Conservation (phyloP, 2,113 vertebrate genomes). For the Hypanus sabinus region DNA sequence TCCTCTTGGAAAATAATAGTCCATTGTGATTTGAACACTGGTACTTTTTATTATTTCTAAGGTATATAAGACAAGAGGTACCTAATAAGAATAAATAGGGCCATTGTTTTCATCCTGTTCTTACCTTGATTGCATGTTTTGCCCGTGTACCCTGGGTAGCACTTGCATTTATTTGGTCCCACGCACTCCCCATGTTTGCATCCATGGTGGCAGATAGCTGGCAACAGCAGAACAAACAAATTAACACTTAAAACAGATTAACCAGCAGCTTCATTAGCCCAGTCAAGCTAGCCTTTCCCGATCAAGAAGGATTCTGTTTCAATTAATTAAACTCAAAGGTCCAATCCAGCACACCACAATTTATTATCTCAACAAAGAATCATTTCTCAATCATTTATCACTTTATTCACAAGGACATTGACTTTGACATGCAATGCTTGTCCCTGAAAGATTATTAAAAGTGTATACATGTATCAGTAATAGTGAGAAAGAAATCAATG, state of each 20-base stretch:
- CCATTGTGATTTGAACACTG: not conserved
- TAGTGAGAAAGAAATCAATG: too few relatives aligned
- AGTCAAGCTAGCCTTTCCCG: not conserved
- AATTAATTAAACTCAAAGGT: not conserved
- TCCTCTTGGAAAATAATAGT: not conserved
- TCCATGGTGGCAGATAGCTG: slow-evolving; percentile 85
- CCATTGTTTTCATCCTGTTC: slow-evolving; percentile 37
- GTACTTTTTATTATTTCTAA: not conserved
- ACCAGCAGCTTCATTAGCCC: not conserved
- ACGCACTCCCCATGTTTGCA: slow-evolving; percentile 92
- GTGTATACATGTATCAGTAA: too few relatives aligned
- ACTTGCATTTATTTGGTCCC: slow-evolving; percentile 94
- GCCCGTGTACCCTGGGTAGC: slow-evolving; percentile 81
- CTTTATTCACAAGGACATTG: not conserved
- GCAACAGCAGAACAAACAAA: slow-evolving; percentile 41
- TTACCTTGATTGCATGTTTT: slow-evolving; percentile 98
- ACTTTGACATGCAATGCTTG: not conserved
- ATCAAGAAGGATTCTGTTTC: not conserved
- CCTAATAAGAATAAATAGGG: not conserved
- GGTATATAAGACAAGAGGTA: not conserved
- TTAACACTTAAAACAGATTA: not conserved
- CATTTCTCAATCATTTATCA: not conserved
- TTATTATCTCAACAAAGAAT: not conserved
- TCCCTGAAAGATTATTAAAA: not conserved
- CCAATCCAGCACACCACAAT: not conserved